These are phyloP conservation scores for Brachirus orientalis DNA, from an alignment of 2,113 vertebrate species.

Conservation along the genomic window DNA sequence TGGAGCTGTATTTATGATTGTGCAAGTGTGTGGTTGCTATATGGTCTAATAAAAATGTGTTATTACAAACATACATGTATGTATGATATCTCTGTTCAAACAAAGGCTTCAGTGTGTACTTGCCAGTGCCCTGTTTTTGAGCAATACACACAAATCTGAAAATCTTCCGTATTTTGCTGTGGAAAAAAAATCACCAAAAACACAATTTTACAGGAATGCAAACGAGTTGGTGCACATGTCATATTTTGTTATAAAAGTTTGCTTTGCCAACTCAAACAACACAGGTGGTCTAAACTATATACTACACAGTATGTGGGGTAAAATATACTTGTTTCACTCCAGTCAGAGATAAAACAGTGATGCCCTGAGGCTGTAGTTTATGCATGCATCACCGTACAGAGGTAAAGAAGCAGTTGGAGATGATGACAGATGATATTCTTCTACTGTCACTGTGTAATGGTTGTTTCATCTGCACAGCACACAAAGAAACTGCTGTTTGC, in stretches of 20 bases:
- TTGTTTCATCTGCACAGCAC: not conserved
- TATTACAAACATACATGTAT: not conserved
- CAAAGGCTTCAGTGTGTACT: not conserved
- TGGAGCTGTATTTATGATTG: not conserved
- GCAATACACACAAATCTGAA: not conserved
- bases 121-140: not conserved
- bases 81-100: constrained; percentile 1
- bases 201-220: not conserved
- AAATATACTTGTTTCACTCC: constrained; percentile 27
- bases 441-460: constrained; percentile 6
- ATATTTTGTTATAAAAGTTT: not conserved
- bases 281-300: constrained; percentile 41
- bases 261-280: constrained; percentile 34
- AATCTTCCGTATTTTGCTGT: not conserved
- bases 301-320: not conserved
- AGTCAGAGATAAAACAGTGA: constrained; percentile 32
- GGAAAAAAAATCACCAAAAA: not conserved
- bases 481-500: constrained; percentile 16
- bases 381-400: constrained; percentile 24
- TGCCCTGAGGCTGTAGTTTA: constrained; percentile 12
- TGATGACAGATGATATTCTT: constrained; percentile 39
- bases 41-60: not conserved
- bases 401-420: constrained; percentile 5
- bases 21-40: not conserved
- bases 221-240: not conserved